Evolutionary conservation across 2,113 vertebrate genomes (phyloP).

Genomic region (Festucalex cinctus): DNA sequence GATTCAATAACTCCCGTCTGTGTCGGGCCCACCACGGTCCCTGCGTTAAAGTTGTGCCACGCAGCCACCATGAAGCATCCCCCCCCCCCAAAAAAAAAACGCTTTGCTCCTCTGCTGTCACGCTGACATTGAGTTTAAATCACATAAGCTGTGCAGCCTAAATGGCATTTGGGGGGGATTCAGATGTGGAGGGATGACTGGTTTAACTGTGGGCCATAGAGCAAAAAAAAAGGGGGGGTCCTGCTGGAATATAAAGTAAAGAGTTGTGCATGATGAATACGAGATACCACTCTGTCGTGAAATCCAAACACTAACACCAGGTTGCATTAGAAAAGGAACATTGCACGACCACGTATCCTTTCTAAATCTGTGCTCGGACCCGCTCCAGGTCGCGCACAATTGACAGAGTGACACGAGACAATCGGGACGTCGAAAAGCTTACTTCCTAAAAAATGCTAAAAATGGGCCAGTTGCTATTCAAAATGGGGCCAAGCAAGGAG

Average conservation of each 20-base stretch:
- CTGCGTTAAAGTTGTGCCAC: neutral
- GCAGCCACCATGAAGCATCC: slow-evolving; percentile 30
- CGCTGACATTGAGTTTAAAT: slow-evolving; percentile 29
- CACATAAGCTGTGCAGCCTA: slow-evolving; percentile 34
- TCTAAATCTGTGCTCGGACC: neutral
- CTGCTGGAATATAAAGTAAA: slow-evolving; percentile 17
- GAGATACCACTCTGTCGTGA: too few species aligned
- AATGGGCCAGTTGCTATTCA: neutral
- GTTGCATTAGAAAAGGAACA: neutral
- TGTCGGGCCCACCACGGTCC: neutral
- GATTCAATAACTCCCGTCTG: neutral
- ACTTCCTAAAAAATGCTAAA: slow-evolving; percentile 4
- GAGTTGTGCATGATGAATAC: too few species aligned
- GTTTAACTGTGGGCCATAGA: slow-evolving; percentile 20
- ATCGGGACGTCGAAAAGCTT: neutral
- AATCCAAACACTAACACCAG: neutral
- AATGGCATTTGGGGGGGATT: slow-evolving; percentile 17
- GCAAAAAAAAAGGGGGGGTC: neutral
- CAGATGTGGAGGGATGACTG: slow-evolving; percentile 10
- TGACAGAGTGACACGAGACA: too few species aligned
- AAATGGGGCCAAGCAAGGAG: neutral
- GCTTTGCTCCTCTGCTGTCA: slow-evolving; percentile 19
- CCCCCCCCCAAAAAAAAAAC: too few species aligned
- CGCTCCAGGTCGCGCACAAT: too few species aligned
- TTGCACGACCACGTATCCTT: neutral